phyloP scores from a whole-genome alignment of 2,888 invertebrate species.

The Nineta flava region DNA sequence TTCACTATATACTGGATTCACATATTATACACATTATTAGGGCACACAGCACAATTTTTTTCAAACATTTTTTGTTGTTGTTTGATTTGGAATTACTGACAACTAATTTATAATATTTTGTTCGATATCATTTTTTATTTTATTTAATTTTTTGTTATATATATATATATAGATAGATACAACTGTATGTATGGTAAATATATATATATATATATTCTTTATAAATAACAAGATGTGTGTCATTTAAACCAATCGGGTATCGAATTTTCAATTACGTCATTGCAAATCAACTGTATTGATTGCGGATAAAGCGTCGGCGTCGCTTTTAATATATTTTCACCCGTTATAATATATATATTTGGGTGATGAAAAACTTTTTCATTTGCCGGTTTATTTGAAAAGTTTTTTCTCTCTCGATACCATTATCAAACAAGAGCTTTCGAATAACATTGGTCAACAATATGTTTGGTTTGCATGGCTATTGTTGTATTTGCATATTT shows the following conservation, averaged over 20 bases:
- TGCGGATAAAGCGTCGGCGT: constrained; percentile 12
- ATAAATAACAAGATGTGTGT: constrained; percentile 39
- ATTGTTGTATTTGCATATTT: too few relatives aligned
- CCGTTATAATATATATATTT: not conserved
- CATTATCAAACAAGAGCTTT: too few relatives aligned
- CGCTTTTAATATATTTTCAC: not conserved
- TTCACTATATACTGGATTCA: too few relatives aligned
- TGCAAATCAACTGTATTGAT: constrained; percentile 32
- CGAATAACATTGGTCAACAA: too few relatives aligned
- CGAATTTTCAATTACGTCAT: constrained; percentile 33
- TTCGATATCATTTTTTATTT: constrained; percentile 4
- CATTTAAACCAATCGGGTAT: constrained; percentile 32
- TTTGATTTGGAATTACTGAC: not conserved
- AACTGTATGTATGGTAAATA: too few relatives aligned
- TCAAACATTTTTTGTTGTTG: not conserved
- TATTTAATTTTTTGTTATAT: constrained; percentile 26
- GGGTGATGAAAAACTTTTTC: not conserved
- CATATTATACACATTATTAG: too few relatives aligned
- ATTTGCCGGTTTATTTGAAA: not conserved
- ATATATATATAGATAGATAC: constrained; percentile 34
- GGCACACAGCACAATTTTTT: not conserved
- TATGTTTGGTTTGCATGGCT: too few relatives aligned
- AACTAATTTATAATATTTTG: not conserved
- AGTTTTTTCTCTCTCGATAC: not conserved
- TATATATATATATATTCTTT: constrained; percentile 33